Evolutionary conservation across 2,888 invertebrate genomes (phyloP), one percentile per base, ranked within the genome.

Genomic region (Nomada lathburiana): DNA sequence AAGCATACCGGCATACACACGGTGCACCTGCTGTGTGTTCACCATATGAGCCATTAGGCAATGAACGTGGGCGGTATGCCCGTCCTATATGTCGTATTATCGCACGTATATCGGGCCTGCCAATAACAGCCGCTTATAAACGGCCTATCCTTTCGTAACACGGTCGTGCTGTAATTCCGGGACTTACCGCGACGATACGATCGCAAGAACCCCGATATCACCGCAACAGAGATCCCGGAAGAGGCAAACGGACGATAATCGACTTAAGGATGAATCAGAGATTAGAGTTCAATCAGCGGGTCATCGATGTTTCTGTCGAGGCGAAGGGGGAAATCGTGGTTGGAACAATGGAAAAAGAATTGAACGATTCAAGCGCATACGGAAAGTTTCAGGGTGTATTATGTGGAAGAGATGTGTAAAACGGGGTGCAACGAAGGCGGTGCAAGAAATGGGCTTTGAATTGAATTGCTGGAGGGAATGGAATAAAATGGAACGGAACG

Each of bases 111-210:
- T 83, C 85, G 83, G 47, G 42, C 77, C 88, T 90, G 90, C 87
- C 90, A 90, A 90, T 90, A 90, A 84, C 89, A 90, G 76, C 84
- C 80, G 86, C 72, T 80, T 81, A 77, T 76, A 85, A 86, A 82
- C 76, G 84, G 80, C 79, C 82, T 83, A 88, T 86, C 88, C 87
- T 90, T 90, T 90, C 82, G 83, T 76, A 85, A 79, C 82, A 83
- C 72, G 83, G 64, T 63, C 70, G 16, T 42, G 26, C 69, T 75
- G 50, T 87, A 83, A 81, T 83, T 81, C 76, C 50, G 67, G 74
- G 76, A 85, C 87, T 87, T 87, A 76, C 62, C 10, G 67, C 69
- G 70, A 72, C 55, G 70, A 81, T 67, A 74, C 82, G 68, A 76
- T 68, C 67, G 50, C 67, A 26, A 47, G 57, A 26, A 53, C 47